A percentile compares a stretch with the other conserved stretches of the same genome.
Conservation (phyloP, 2,888 invertebrate species). For the Cerastis rubricosa region DNA sequence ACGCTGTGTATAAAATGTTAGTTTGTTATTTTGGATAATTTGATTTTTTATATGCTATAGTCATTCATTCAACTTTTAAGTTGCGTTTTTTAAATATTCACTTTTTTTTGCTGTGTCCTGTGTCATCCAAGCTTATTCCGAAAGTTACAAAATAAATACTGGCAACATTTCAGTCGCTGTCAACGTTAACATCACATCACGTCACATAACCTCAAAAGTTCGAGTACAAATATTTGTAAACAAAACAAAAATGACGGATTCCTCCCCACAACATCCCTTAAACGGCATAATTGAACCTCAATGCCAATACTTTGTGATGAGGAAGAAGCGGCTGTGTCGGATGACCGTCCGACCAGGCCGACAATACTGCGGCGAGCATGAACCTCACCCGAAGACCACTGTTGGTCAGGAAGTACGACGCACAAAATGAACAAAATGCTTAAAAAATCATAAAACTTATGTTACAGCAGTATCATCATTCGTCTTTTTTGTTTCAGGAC, state of each 20-base stretch:
- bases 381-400: conserved; percentile 79
- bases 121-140: neutral
- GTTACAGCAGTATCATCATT: neutral
- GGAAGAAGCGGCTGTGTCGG: conserved; percentile 94
- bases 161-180: conserved; percentile 13
- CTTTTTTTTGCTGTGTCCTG: neutral
- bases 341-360: conserved; percentile 93
- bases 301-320: conserved; percentile 92
- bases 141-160: conserved; percentile 1
- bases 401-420: conserved; percentile 77
- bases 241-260: conserved; percentile 48
- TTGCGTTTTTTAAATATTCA: neutral
- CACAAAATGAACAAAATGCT: neutral
- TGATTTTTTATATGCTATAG: neutral
- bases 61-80: no score
- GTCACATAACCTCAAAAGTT: conserved; percentile 31
- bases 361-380: conserved; percentile 94
- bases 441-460: conserved; percentile 10
- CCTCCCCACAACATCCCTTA: conserved; percentile 26
- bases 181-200: conserved; percentile 6
- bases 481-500: conserved; percentile 73
- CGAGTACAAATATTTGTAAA: conserved; percentile 39
- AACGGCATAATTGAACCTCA: conserved; percentile 72
- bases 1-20: neutral
- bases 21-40: neutral